Conservation (phyloP, 2,113 vertebrate genomes). For the Alectura lathami region DNA sequence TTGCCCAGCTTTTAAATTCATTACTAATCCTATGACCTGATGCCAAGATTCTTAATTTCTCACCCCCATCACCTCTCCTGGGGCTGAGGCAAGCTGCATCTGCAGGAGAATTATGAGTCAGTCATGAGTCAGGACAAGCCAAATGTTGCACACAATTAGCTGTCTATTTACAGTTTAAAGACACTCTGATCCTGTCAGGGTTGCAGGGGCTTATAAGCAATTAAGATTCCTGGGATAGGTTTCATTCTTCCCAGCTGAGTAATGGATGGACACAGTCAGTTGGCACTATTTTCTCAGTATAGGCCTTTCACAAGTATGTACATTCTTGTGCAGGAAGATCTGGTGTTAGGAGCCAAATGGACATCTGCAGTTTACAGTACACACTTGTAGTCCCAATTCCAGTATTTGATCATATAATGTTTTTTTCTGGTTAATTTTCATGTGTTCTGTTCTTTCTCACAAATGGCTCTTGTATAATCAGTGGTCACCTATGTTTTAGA, state of each 20-base stretch:
- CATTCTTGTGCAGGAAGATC: neutral
- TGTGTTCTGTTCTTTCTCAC: neutral
- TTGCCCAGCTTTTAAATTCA: neutral
- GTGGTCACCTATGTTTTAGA: neutral
- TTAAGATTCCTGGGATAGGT: neutral
- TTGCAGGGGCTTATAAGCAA: neutral
- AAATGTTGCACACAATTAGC: conserved; percentile 10
- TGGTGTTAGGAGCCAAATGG: neutral
- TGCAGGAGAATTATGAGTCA: conserved; percentile 16
- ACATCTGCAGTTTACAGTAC: neutral
- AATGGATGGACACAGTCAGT: neutral
- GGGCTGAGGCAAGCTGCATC: neutral
- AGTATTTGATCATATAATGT: neutral
- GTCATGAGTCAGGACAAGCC: conserved; percentile 2
- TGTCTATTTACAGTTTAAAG: neutral
- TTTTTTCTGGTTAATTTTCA: neutral
- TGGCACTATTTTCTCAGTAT: neutral
- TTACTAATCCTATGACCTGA: neutral
- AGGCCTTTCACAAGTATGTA: neutral
- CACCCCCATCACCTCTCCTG: neutral
- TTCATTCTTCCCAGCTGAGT: neutral
- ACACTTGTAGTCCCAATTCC: neutral
- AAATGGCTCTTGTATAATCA: neutral
- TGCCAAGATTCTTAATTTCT: neutral
- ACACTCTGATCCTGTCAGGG: neutral